Evolutionary conservation across 2,888 invertebrate species (phyloP), one percentile per base, ranked within the genome.

Genomic region (Linnaemya vulpina): DNA sequence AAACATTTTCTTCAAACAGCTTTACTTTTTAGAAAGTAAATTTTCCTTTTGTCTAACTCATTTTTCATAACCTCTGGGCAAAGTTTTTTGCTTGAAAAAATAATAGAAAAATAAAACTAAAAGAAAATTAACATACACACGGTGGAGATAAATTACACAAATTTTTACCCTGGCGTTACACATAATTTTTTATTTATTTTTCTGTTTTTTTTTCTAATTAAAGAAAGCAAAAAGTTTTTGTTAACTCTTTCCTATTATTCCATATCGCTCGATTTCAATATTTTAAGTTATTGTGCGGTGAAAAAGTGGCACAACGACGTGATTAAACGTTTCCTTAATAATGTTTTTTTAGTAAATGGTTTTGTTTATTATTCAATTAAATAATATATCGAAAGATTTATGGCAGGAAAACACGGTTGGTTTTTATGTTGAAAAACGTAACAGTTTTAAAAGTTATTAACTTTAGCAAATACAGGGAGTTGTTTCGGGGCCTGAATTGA

Each of bases 11-110:
- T 81, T 51, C 75, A 82, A 82, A 75, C 65, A 75, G 78, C 30
- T 75, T 53, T 75, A 38, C 51, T 53, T 84, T 80, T 85, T 85
- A 82, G 85, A 85, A 85, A 85, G 85, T 85, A 46, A 83, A 78
- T 78, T 84, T 79, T 78, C 68, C 65, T 76, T 73, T 60, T 75
- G 43, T 73, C 55, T 76, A 7, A 20, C 15, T 20, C 38, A 43
- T 30, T 1, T 22, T 46, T 53, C 35, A 11, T 49, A 49, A 25
- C 20, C 25, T 65, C 25, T 35, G 58, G 11, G 38, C 17, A 55
- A 49, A 62, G 46, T 60, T 11, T 35, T 62, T 46, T 1, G 4
- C n/a, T 30, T 20, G 10, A 68, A 68, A 51, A 17, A 7, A 35
- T 30, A 3, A 30, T 30, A 30, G 5, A 3, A 20, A 74, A 46